Base-by-base conservation (phyloP, 2,888 invertebrate species). In the Cephus rjabovi region DNA sequence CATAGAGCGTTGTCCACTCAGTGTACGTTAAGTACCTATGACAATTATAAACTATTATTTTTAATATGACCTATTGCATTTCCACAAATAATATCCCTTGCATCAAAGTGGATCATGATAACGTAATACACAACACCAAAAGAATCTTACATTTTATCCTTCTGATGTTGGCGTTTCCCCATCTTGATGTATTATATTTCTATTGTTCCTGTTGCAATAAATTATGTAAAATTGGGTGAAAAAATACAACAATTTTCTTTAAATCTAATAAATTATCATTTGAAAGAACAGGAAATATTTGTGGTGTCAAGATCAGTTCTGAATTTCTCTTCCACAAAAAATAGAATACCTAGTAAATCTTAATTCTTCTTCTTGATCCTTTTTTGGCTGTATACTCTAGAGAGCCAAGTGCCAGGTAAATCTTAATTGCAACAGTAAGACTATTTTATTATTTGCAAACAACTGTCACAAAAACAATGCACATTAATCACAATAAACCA, bases 141-240 rank as follows among this genome's bases (percentile, higher is more conserved):
- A 76, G 69, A 77, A 68, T 90, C 93, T 92, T 93, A 96, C 97
- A 98, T 96, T 95, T 98, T 98, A 93, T 98, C 98, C 89, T 98
- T 98, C 90, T 98, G 98, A 93, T 98, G 98, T 89, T 98, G 98
- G 85, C 97, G 93, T 93, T 98, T 98, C 84, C 98, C 98, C 98
- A 98, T 98, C 90, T 94, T 96, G 86, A 81, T 37, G 75, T 79
- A 56, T 56, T 56, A 56, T 56, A 9, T 56, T 56, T 15, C 9
- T 56, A 9, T 23, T 56, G 56, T 23, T 56, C 1, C 56, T 15
- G 23, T 56, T 23, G 23, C 9, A 56, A 56, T 56, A 56, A 56
- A 56, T 56, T 56, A 56, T 23, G 56, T 9, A 23, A 56, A 23
- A 56, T 6, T 23, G 9, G 9, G 23, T 56, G 0, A 56, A 56